Evolutionary conservation across 2,888 invertebrate genomes (phyloP).

Genomic region (Oithona nana): DNA sequence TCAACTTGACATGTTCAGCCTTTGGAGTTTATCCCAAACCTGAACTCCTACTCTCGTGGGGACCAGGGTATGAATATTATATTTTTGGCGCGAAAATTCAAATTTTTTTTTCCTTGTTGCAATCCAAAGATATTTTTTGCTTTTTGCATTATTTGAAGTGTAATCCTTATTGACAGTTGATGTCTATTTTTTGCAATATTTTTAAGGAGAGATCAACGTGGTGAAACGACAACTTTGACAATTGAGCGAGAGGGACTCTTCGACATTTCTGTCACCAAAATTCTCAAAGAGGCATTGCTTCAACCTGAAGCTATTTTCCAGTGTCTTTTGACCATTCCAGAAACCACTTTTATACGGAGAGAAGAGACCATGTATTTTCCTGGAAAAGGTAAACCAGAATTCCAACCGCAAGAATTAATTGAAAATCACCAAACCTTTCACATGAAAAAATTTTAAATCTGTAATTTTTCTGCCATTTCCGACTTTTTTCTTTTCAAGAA

Average conservation of each 20-base stretch:
- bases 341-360: conserved; percentile 1
- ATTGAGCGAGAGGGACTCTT: conserved; percentile 11
- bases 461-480: no score
- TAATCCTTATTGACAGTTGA: no score
- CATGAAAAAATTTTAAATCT: no score
- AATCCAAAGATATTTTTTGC: no score
- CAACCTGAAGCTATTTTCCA: conserved; percentile 8
- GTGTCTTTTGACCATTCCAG: conserved; percentile 14
- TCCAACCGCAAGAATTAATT: no score
- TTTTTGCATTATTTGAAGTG: no score
- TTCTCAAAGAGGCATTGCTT: neutral
- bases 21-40: conserved; percentile 6
- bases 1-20: conserved; percentile 15
- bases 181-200: no score
- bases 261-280: conserved; percentile 11
- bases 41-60: conserved; percentile 7
- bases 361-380: conserved; percentile 15
- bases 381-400: conserved; percentile 9
- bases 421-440: no score
- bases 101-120: no score
- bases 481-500: no score
- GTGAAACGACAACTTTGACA: conserved; percentile 9
- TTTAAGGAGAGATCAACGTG: neutral
- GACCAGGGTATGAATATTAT: no score
- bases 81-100: no score